phyloP scores from a whole-genome alignment of 2,113 vertebrate genomes.

The Paramisgurnus dabryanus region DNA sequence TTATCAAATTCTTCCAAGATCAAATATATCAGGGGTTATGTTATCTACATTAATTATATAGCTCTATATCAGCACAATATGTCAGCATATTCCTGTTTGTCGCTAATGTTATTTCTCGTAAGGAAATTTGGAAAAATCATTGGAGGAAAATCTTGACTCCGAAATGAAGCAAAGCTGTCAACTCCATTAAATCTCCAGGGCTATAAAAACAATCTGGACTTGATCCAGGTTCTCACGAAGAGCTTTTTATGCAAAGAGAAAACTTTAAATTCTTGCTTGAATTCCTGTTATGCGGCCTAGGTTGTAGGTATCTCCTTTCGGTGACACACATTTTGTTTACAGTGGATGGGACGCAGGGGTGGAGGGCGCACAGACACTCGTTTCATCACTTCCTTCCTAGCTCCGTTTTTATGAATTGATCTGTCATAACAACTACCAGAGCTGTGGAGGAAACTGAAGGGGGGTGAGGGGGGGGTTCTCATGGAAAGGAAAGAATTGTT shows the following conservation, averaged over 20 bases:
- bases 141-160: background rate
- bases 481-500: slow-evolving; percentile 48
- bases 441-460: slow-evolving; percentile 61
- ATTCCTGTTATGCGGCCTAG: slow-evolving; percentile 8
- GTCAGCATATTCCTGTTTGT: background rate
- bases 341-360: slow-evolving; percentile 51
- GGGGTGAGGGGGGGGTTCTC: slow-evolving; percentile 28
- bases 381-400: slow-evolving; percentile 77
- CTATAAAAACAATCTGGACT: background rate
- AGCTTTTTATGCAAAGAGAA: background rate
- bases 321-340: slow-evolving; percentile 70
- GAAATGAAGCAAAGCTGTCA: background rate
- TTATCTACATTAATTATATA: background rate
- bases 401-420: slow-evolving; percentile 60
- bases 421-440: slow-evolving; percentile 69
- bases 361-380: slow-evolving; percentile 62
- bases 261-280: background rate
- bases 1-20: background rate
- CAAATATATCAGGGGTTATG: background rate
- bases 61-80: background rate
- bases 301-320: slow-evolving; percentile 22
- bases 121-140: background rate
- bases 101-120: background rate
- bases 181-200: background rate
- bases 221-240: background rate